Conservation (phyloP, 1,140 invertebrate genomes). For the Eriosoma lanigerum region DNA sequence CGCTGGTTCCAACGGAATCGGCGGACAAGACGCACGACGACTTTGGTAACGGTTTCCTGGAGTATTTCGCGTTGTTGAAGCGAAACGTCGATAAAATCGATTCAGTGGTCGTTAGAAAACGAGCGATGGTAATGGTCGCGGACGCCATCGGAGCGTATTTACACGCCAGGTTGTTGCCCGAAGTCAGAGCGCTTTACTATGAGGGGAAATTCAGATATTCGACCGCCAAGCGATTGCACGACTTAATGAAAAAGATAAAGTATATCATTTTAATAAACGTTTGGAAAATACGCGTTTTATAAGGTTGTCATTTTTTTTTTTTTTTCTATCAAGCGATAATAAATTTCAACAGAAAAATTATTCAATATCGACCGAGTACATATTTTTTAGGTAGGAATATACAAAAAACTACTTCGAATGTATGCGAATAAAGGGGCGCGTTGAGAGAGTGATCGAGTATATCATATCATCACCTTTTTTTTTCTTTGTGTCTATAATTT, state of each 20-base stretch:
- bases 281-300: too few species aligned
- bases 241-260: conserved; percentile 1
- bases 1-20: not conserved
- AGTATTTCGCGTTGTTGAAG: not conserved
- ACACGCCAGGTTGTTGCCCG: not conserved
- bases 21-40: not conserved
- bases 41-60: not conserved
- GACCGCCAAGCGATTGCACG: not conserved
- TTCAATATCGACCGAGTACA: too few species aligned
- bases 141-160: not conserved
- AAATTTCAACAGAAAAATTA: too few species aligned
- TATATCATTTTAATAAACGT: not conserved
- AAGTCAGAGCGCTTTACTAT: not conserved
- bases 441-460: too few species aligned
- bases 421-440: too few species aligned
- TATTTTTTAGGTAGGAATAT: too few species aligned
- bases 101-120: not conserved
- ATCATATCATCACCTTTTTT: too few species aligned
- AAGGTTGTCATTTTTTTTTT: too few species aligned
- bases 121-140: not conserved
- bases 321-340: too few species aligned
- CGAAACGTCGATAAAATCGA: not conserved
- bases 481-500: too few species aligned
- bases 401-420: too few species aligned
- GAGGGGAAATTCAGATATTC: not conserved